These are phyloP conservation scores for Myrmecophaga tridactyla DNA, from an alignment of 2,113 vertebrate genomes.

Conservation along the genomic window DNA sequence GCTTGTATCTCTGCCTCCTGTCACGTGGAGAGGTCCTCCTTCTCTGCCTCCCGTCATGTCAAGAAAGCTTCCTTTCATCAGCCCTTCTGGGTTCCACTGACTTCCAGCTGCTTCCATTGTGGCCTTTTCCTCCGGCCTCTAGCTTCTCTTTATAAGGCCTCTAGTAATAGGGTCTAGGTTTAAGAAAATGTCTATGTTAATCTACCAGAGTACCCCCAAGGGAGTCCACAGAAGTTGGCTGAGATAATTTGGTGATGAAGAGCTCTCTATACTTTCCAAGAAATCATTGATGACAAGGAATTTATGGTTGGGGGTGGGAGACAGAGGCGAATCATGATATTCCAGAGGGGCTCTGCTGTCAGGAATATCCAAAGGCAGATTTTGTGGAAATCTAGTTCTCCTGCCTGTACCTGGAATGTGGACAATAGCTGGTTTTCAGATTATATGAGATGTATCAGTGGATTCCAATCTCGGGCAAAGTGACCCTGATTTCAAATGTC, in stretches of 20 bases:
- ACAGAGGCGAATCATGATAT: neutral
- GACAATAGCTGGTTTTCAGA: neutral
- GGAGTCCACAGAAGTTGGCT: neutral
- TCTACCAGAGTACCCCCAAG: neutral
- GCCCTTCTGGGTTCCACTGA: too few species aligned
- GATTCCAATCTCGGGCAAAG: neutral
- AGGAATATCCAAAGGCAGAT: neutral
- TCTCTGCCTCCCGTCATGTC: too few species aligned
- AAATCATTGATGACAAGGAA: neutral
- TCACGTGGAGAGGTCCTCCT: too few species aligned
- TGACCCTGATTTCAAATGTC: neutral
- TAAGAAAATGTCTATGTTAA: too few species aligned
- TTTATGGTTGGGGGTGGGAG: fast-evolving
- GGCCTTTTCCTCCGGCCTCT: too few species aligned
- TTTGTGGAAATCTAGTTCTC: neutral
- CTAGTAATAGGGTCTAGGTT: too few species aligned
- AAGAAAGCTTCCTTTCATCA: too few species aligned
- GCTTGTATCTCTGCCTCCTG: too few species aligned
- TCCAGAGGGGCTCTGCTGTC: neutral
- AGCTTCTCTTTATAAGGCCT: too few species aligned
- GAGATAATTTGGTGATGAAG: neutral
- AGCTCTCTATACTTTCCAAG: neutral
- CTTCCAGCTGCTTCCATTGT: too few species aligned
- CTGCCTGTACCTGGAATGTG: neutral
- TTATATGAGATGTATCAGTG: neutral